Evolutionary conservation across 2,113 vertebrate species (phyloP), one percentile per base, ranked within the genome.

Genomic region (Melanerpes formicivorus): DNA sequence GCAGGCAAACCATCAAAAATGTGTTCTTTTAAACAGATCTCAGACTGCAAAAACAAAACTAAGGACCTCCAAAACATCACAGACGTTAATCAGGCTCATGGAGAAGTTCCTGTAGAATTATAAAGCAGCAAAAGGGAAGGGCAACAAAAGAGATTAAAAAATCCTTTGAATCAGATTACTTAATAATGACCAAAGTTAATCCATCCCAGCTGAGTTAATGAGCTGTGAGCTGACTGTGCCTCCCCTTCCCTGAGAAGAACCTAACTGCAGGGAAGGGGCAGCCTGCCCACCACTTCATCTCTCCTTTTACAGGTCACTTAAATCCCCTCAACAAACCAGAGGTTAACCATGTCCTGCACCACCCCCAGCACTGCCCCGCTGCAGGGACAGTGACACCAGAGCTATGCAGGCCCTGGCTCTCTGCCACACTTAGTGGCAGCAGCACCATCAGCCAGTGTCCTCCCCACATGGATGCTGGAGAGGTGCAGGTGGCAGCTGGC

Each of bases 321-420:
- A 82, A 85, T 76, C 23, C 0, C 16, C 14, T 44, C 78, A 83
- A 74, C 48, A 76, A 78, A 76, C 18, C 21, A 75, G 32, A 83
- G 44, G 6, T 52, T 48, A 87, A 87, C 5, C 5, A 40, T 8
- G 40, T 34, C 72, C n/a, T 77, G 18, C 30, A 37, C 42, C 44
- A 59, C 26, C 62, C 66, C 65, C 56, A 80, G 27, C 4, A 9
- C 21, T 50, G 72, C 16, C 27, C 10, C 0, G 0, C 7, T 59
- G 84, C 37, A 69, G 58, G 34, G 81, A 34, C 13, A 65, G 56
- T 83, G 18, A 29, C 18, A 11, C 11, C 59, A 3, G 29, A 74
- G 75, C 27, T 70, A 21, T 9, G 29, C 52, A 23, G 55, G 37
- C 50, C 40, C 48, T 58, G 46, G n/a, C 26, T 74, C 55, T 82